Evolutionary conservation across 2,888 invertebrate genomes (phyloP).

Genomic region (Omphaloscelis lunosa): DNA sequence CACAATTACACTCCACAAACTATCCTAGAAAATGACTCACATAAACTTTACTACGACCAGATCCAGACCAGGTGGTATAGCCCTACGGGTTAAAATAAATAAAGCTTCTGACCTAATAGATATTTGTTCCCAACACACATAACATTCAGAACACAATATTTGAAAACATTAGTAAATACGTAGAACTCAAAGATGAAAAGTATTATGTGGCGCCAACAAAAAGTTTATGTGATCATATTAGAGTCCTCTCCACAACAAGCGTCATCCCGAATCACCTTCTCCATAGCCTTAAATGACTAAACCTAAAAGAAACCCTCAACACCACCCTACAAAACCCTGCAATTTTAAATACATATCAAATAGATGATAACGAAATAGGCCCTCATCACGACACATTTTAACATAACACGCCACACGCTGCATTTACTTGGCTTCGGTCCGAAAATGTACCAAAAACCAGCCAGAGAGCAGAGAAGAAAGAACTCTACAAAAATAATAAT

Average conservation of each 20-base stretch:
- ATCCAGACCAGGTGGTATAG: no score
- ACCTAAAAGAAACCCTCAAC: background rate
- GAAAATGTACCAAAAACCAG: background rate
- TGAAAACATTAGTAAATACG: no score
- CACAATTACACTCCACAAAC: no score
- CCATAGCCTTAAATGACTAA: background rate
- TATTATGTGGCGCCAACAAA: background rate
- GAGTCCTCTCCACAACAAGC: background rate
- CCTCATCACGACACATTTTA: background rate
- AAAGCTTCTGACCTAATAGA: no score
- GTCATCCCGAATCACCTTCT: background rate
- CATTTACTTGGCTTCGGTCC: background rate
- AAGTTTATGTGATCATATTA: background rate
- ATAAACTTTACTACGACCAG: no score
- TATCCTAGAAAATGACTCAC: no score
- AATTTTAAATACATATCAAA: no score
- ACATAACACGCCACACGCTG: background rate
- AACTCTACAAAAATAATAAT: no score
- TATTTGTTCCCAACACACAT: no score
- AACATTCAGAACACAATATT: no score
- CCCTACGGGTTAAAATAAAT: no score
- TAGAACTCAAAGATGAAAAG: no score
- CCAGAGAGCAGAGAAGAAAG: background rate
- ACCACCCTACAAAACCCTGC: background rate
- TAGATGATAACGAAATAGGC: background rate